Conservation (phyloP, 2,113 vertebrate species). For the Lophotis ruficrista region DNA sequence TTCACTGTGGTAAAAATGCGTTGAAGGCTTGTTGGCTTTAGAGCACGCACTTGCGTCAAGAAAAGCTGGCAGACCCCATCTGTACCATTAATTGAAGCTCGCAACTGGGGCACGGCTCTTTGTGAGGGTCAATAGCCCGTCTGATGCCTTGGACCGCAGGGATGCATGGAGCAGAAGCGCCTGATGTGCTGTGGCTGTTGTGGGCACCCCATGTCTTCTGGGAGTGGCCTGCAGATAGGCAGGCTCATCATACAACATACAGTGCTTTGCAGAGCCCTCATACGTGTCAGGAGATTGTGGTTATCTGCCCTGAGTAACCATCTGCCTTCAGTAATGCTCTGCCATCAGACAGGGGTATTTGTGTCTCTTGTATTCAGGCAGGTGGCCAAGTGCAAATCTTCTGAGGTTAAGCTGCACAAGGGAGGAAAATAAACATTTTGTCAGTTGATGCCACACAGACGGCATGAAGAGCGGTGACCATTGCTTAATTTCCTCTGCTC, state of each 20-base stretch:
- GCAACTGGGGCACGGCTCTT: too few species aligned
- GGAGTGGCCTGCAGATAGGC: neutral
- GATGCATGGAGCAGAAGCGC: fast-evolving
- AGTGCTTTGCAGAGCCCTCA: neutral
- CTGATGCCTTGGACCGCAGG: too few species aligned
- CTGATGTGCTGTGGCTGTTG: fast-evolving
- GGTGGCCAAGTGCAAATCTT: neutral
- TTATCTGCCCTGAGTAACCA: neutral
- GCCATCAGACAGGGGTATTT: fast-evolving
- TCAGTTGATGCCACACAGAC: neutral
- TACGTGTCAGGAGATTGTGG: fast-evolving
- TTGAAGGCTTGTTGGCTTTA: neutral
- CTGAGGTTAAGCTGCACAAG: fast-evolving
- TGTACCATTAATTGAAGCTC: neutral
- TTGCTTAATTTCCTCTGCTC: neutral
- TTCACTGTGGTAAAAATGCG: fast-evolving
- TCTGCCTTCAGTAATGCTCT: fast-evolving
- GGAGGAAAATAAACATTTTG: neutral
- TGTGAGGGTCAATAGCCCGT: fast-evolving
- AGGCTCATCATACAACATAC: fast-evolving
- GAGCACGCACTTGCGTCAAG: fast-evolving
- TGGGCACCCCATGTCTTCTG: fast-evolving
- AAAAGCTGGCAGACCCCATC: fast-evolving
- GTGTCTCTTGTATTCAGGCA: neutral
- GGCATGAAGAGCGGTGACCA: neutral